Evolutionary conservation across 2,888 invertebrate species (phyloP).

Genomic region (Yponomeuta sedellus): DNA sequence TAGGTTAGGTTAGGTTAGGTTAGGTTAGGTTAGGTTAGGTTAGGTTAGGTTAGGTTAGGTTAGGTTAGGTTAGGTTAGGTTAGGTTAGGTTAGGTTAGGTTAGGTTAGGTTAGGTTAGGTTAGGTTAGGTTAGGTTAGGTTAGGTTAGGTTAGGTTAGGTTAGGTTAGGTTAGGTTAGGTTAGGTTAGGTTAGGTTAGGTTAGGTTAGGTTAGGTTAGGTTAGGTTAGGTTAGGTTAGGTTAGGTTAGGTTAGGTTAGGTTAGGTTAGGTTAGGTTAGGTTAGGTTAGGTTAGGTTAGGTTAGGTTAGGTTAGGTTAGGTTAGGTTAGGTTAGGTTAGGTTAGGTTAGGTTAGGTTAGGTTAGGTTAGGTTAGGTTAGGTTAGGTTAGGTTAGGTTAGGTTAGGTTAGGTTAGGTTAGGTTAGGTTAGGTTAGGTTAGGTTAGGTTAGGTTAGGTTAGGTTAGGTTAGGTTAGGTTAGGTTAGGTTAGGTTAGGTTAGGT

Average conservation of each 20-base stretch:
- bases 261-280: slow-evolving; percentile 13
- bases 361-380: slow-evolving; percentile 13
- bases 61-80: slow-evolving; percentile 10
- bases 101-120: too few relatives aligned
- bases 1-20: slow-evolving; percentile 6
- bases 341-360: slow-evolving; percentile 13
- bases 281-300: slow-evolving; percentile 13
- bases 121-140: too few relatives aligned
- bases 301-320: slow-evolving; percentile 13
- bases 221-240: not conserved
- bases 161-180: too few relatives aligned
- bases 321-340: slow-evolving; percentile 13
- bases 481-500: not conserved
- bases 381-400: slow-evolving; percentile 13
- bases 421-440: slow-evolving; percentile 12
- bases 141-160: too few relatives aligned
- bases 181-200: not conserved
- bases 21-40: slow-evolving; percentile 7
- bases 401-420: not conserved
- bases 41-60: slow-evolving; percentile 8
- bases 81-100: not conserved
- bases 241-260: slow-evolving; percentile 5
- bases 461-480: slow-evolving; percentile 2
- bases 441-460: slow-evolving; percentile 13
- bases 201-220: not conserved